These are phyloP conservation scores for Neomonachus schauinslandi DNA, from an alignment of 2,113 vertebrate species.

Conservation along the genomic window DNA sequence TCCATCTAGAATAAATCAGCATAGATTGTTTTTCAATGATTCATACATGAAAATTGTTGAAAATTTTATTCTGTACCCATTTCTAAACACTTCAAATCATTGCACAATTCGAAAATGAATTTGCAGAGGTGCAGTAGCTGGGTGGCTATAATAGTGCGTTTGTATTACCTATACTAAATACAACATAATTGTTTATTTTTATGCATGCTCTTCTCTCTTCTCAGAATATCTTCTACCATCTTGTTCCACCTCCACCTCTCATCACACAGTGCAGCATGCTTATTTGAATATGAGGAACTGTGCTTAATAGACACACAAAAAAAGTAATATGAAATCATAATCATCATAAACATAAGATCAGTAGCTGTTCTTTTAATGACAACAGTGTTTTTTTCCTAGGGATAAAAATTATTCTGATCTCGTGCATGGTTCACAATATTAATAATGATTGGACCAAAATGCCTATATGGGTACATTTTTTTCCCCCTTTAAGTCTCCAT, in stretches of 20 bases:
- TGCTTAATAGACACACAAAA: not conserved
- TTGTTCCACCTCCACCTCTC: not conserved
- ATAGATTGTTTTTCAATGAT: not conserved
- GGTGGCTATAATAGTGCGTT: not conserved
- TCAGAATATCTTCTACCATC: not conserved
- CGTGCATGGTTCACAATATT: not conserved
- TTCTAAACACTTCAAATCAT: not conserved
- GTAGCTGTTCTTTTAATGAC: not conserved
- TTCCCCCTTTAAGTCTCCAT: not conserved
- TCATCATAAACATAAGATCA: not conserved
- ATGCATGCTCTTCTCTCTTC: not conserved
- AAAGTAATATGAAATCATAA: not conserved
- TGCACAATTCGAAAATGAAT: not conserved
- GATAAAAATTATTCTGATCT: slow-evolving; percentile 14
- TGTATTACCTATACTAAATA: not conserved
- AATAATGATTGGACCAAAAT: not conserved
- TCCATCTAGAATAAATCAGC: not conserved
- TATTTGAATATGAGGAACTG: not conserved
- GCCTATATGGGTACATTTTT: not conserved
- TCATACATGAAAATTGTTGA: not conserved
- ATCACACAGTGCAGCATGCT: not conserved
- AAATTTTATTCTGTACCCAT: not conserved
- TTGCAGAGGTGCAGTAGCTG: not conserved
- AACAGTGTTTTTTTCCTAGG: not conserved
- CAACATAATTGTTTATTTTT: not conserved